Base-by-base conservation (phyloP, 2,797 vertebrate species). In the Botia kubotai region DNA sequence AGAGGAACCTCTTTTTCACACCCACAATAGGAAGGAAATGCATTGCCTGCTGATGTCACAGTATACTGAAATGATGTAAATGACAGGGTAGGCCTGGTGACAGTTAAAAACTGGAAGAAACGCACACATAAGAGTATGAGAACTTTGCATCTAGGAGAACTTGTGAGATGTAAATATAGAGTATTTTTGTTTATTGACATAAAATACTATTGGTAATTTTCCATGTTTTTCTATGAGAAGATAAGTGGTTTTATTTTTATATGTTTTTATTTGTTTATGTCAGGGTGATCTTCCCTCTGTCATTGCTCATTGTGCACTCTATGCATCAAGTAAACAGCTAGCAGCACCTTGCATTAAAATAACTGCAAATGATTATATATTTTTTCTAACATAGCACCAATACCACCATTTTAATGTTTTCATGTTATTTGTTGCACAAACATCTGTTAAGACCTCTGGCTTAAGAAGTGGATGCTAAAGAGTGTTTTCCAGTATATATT, bases 1-100 rank as follows among this genome's bases (percentile, higher is more conserved):
- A 91, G 90, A 93, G 68, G 90, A 94, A 85, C 86, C 88, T 12
- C 87, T 84, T 83, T 92, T 92, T 87, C 72, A 92, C 43, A 75
- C 82, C 55, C 75, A 82, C 53, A 60, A 85, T 39, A 82, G 52
- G 72, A 87, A 79, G 79, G 21, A 85, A 76, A 60, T 74, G 5
- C 62, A 63, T 75, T 60, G 52, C 62, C 16, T 83, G 63, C 43
- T 83, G 48, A 87, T 57, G 77, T 85, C 72, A 77, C 82, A 14
- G 65, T 70, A 85, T 76, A 67, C 46, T 77, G 19, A 63, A 63
- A 81, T 71, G 63, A 81, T 46, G 17, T 79, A 78, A 79, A 57
- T 63, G 55, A 79, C 57, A 16, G 6, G 80, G 58, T 26, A 74
- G 67, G 58, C 67, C 53, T 72, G 58, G 62, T 57, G 46, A 82